Conservation (phyloP, 1,140 invertebrate genomes). For the Calephelis nemesis region DNA sequence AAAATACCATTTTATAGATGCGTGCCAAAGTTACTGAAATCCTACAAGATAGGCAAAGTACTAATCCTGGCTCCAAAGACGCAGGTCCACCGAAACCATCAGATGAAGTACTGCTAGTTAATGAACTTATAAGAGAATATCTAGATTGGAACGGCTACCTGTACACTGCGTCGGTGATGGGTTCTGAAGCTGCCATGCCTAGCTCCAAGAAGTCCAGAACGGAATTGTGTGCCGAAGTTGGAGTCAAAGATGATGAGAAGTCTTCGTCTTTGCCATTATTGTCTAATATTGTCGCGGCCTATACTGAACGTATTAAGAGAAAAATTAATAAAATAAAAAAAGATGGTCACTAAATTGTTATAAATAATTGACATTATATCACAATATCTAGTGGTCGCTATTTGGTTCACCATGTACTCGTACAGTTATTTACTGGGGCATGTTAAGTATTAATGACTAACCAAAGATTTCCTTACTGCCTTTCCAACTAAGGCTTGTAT, state of each 20-base stretch:
- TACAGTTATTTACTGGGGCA: too few species aligned
- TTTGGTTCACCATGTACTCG: too few species aligned
- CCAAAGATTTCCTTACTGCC: too few species aligned
- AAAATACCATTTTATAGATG: conserved; percentile 41
- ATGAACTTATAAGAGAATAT: conserved; percentile 78
- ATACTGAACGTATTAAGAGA: conserved; percentile 65
- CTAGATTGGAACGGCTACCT: conserved; percentile 80
- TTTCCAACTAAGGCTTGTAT: too few species aligned
- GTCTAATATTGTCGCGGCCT: conserved; percentile 63
- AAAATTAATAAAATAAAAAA: conserved; percentile 61
- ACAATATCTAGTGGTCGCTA: too few species aligned
- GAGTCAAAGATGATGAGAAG: conserved; percentile 67
- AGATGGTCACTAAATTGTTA: conserved; percentile 26
- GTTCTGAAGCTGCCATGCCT: conserved; percentile 62
- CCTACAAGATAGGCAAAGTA: conserved; percentile 49
- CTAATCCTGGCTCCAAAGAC: conserved; percentile 36
- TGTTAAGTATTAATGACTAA: too few species aligned
- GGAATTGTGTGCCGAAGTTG: conserved; percentile 58
- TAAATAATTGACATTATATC: too few species aligned
- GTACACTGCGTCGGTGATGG: conserved; percentile 76
- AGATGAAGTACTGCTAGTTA: conserved; percentile 75
- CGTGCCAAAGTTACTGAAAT: conserved; percentile 60
- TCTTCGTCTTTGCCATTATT: conserved; percentile 59
- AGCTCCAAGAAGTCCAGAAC: conserved; percentile 40
- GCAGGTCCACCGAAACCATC: conserved; percentile 52